Base-by-base conservation (phyloP, 1,140 invertebrate species). In the Microplitis mediator region DNA sequence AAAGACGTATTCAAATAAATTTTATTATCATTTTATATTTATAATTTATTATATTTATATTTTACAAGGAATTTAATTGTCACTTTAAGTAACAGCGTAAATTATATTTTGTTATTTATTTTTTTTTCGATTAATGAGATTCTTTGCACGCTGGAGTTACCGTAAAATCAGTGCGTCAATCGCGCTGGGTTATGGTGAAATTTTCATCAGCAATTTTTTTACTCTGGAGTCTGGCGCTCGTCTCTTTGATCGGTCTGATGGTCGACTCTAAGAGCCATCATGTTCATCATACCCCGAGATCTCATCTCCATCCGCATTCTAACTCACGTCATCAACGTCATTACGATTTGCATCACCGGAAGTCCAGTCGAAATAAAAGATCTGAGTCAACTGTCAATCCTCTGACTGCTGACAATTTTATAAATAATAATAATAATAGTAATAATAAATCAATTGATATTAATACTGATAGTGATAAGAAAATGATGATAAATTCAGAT, bases 161-260 rank as follows among this genome's bases (percentile, higher is more conserved):
- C 66, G 66, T 50, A n/a, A n/a, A 11, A 51, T 64, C 66, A 52
- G 66, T 56, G 31, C 52, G 61, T 23, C 23, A 69, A 69, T 4
- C 23, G 35, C 58, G n/a, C 35, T 64, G 66, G 65, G 66, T 73
- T 58, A 73, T 73, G 66, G 60, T 69, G 66, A 73, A 16, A 5
- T 34, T 6, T 1, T 62, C 32, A 39, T 11, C 61, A 9, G 11
- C 14, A 31, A 64, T 35, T 54, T 65, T 36, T 45, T 65, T 62
- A 32, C 16, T 35, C 51, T 68, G 71, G 71, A 64, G 36, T 14
- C 14, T 73, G 45, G 23, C 51, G 6, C 13, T 62, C 16, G 34
- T 64, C 32, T 45, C 39, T 6, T 39, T 58, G 13, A n/a, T 69
- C 13, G 45, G 11, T 36, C n/a, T 31, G 36, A 14, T 36, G 56